Conservation (phyloP, 2,797 vertebrate species). For the Catostomus latipinnis region DNA sequence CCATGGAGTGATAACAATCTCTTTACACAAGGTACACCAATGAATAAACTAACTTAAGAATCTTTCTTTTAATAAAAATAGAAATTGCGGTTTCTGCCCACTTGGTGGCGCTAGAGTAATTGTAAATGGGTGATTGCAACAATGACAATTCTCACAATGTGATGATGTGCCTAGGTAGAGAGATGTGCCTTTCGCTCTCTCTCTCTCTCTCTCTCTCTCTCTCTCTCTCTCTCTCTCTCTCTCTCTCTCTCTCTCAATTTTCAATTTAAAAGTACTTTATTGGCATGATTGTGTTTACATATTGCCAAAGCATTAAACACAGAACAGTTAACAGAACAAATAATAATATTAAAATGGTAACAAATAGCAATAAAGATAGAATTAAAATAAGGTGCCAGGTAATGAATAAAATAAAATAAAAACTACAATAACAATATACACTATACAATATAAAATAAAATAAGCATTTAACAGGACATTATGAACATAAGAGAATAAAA, state of each 20-base stretch:
- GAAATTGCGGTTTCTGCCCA: background rate
- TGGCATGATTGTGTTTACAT: background rate
- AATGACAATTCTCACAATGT: background rate
- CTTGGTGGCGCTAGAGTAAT: slow-evolving; percentile 41
- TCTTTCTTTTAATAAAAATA: background rate
- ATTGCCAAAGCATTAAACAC: too few species aligned
- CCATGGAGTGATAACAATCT: too few species aligned
- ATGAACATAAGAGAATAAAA: too few species aligned
- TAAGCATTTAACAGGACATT: too few species aligned
- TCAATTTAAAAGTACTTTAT: background rate
- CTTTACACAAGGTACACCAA: background rate
- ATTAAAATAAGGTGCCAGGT: too few species aligned
- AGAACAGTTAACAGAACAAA: too few species aligned
- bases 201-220: background rate
- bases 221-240: slow-evolving; percentile 1
- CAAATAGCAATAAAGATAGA: too few species aligned
- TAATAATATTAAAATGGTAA: too few species aligned
- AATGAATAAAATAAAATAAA: too few species aligned
- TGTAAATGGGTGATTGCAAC: background rate
- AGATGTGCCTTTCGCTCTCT: background rate
- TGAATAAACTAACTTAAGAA: slow-evolving; percentile 9
- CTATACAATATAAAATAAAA: too few species aligned
- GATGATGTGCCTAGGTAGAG: too few species aligned
- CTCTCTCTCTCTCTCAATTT: background rate
- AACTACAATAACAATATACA: too few species aligned